phyloP scores from a whole-genome alignment of 2,113 vertebrate species.

The Cheilinus undulatus region DNA sequence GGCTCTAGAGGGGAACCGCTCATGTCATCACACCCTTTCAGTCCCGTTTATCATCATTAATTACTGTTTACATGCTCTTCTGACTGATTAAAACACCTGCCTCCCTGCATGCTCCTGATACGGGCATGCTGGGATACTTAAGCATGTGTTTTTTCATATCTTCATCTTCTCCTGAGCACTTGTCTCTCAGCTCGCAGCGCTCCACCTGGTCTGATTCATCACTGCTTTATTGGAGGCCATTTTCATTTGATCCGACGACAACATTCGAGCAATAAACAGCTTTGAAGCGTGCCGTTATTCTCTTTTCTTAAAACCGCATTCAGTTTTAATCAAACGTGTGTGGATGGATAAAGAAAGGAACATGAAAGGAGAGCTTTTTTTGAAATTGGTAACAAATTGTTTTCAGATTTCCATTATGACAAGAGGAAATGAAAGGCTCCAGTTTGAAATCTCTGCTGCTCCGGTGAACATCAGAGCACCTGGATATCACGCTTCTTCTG shows the following conservation, averaged over 20 bases:
- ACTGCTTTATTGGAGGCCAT: constrained; percentile 21
- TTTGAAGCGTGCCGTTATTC: constrained; percentile 47
- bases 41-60: constrained; percentile 63
- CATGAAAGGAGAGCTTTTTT: constrained; percentile 52
- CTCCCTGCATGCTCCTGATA: constrained; percentile 14
- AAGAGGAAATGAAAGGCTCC: constrained; percentile 44
- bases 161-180: constrained; percentile 18
- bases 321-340: constrained; percentile 50
- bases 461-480: constrained; percentile 29
- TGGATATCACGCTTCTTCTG: constrained; percentile 10
- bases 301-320: constrained; percentile 16
- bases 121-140: constrained; percentile 22
- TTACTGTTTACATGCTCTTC: constrained; percentile 66
- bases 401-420: constrained; percentile 59
- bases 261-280: constrained; percentile 22
- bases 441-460: constrained; percentile 17
- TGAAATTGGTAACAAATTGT: constrained; percentile 60
- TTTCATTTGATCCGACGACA: constrained; percentile 59
- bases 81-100: constrained; percentile 58
- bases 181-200: constrained; percentile 14
- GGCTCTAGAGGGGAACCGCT: constrained; percentile 8
- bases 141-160: constrained; percentile 35
- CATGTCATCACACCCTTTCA: constrained; percentile 33
- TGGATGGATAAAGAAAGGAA: constrained; percentile 32
- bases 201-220: constrained; percentile 60